Base-by-base conservation (phyloP, 2,113 vertebrate genomes). In the Corvus cornix region DNA sequence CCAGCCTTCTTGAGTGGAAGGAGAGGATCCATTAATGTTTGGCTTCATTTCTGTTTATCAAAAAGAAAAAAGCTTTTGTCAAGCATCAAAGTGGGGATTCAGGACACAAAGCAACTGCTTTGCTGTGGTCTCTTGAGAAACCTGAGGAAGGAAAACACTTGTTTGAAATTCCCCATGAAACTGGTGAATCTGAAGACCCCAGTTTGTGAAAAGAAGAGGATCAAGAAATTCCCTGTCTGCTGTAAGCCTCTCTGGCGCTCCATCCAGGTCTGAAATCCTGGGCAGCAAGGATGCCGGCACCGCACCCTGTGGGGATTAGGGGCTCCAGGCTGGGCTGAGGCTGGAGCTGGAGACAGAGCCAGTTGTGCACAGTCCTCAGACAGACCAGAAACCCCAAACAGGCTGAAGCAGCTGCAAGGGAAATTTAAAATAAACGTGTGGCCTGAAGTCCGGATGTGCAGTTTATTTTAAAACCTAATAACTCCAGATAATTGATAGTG, bases 41-140 rank as follows among this genome's bases (percentile, higher is more conserved):
- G 56, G 43, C 82, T 96, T 96, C 76, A 68, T 96, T 96, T 95
- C 94, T 95, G 79, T 96, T 97, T 97, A 93, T 97, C 95, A 96
- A 97, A 96, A 93, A 78, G 89, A 70, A 87, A 62, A 79, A 79
- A 88, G 87, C 85, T 96, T 97, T 96, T 96, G 93, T 97, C 64
- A 59, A 46, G 48, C 58, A 63, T 95, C 80, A 92, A 84, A 94
- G 92, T 66, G 27, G 11, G 44, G 66, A 79, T 86, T 91, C 49
- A 55, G 69, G 73, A 73, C 75, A 80, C 19, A 79, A 93, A 94
- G 78, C 63, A 88, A 68, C 67, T 44, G 73, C 86, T 93, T 76
- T 89, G 53, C 73, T 88, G 28, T 30, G 33, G 28, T 43, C 68
- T 94, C 68, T 88, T 72, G 91, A 92, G 89, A 43, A 85, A 69